Evolutionary conservation across 2,113 vertebrate species (phyloP).

Genomic region (Pachyramphus minor): DNA sequence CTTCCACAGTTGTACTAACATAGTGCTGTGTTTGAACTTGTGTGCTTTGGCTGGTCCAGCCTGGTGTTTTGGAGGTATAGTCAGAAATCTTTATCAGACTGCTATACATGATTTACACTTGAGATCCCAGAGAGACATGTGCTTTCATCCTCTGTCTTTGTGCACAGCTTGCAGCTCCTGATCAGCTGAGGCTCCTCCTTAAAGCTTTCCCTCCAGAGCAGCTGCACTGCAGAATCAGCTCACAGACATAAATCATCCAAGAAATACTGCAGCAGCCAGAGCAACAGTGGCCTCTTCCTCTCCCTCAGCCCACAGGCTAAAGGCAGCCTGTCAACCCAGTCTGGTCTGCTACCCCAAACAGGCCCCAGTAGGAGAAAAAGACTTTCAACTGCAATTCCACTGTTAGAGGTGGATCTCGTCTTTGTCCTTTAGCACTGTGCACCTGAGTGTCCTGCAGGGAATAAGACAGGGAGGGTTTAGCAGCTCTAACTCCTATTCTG

Average conservation of each 20-base stretch:
- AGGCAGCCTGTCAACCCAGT: neutral
- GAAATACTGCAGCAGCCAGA: neutral
- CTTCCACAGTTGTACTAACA: neutral
- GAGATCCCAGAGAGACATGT: neutral
- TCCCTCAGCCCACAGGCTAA: neutral
- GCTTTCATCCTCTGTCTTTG: neutral
- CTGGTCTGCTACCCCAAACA: neutral
- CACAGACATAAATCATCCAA: neutral
- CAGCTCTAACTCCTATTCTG: neutral
- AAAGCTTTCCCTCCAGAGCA: neutral
- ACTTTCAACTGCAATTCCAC: neutral
- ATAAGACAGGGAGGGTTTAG: neutral
- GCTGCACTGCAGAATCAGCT: neutral
- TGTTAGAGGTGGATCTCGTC: neutral
- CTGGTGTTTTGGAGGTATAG: neutral
- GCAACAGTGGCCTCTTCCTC: neutral
- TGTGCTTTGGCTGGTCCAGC: neutral
- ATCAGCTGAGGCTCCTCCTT: neutral
- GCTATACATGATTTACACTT: neutral
- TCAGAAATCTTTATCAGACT: neutral
- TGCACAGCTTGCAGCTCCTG: neutral
- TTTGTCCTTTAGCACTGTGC: neutral
- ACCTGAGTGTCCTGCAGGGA: neutral
- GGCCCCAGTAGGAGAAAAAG: neutral
- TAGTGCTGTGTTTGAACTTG: neutral